These are phyloP conservation scores for Hypomecis punctinalis DNA, from an alignment of 2,888 invertebrate genomes.

Conservation along the genomic window DNA sequence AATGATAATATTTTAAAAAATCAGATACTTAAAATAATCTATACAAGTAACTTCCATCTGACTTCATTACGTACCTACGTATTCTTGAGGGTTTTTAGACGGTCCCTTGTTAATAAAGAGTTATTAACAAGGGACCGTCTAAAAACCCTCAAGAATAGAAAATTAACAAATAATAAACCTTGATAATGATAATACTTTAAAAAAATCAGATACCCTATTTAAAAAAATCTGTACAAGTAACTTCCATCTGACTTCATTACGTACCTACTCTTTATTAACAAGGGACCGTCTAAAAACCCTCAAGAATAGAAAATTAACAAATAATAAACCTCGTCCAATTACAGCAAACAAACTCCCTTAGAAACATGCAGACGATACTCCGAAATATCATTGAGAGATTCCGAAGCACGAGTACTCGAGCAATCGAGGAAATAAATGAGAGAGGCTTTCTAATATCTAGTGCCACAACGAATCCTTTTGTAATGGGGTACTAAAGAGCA, in stretches of 20 bases:
- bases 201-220: too few species aligned
- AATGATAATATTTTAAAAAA: too few species aligned
- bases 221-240: too few species aligned
- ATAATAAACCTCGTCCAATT: slow-evolving; percentile 3
- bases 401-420: slow-evolving; percentile 54
- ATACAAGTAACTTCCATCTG: too few species aligned
- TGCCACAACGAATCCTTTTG: slow-evolving; percentile 67
- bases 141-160: too few species aligned
- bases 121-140: not conserved
- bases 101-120: too few species aligned
- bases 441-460: slow-evolving; percentile 75
- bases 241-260: too few species aligned
- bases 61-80: too few species aligned
- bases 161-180: slow-evolving; percentile 9
- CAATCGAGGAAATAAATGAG: slow-evolving; percentile 64
- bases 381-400: slow-evolving; percentile 36
- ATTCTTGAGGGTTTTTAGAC: too few species aligned
- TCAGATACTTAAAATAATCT: too few species aligned
- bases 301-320: not conserved
- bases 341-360: not conserved
- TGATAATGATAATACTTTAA: too few species aligned
- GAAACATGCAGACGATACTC: slow-evolving; percentile 22
- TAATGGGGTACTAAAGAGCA: slow-evolving; percentile 79
- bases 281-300: not conserved
- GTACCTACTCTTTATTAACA: too few species aligned